A percentile compares a stretch with the other conserved stretches of the same genome.
These are phyloP conservation scores for Griposia aprilina DNA, from an alignment of 2,888 invertebrate genomes.

Conservation along the genomic window DNA sequence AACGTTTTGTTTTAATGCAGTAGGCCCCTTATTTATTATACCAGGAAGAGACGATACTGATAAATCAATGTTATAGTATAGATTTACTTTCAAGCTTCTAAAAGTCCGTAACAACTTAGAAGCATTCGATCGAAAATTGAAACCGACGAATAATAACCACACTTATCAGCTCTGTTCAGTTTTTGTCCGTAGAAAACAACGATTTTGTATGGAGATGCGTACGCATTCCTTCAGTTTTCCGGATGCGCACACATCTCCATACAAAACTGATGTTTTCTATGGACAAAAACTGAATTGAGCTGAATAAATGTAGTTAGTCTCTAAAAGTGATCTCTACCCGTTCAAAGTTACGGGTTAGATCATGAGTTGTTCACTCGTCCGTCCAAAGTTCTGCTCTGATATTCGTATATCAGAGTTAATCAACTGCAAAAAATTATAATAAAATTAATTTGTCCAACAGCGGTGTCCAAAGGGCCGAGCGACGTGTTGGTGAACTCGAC, in stretches of 20 bases:
- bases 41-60: background rate
- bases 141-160: too few relatives aligned
- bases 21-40: too few relatives aligned
- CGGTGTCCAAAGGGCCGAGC: slow-evolving; percentile 83
- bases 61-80: background rate
- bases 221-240: too few relatives aligned
- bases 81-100: background rate
- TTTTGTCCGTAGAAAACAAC: too few relatives aligned
- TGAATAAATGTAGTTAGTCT: too few relatives aligned
- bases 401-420: background rate
- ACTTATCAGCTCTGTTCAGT: too few relatives aligned
- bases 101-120: background rate
- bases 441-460: slow-evolving; percentile 67
- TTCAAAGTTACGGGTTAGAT: background rate
- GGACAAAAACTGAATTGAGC: too few relatives aligned
- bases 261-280: too few relatives aligned
- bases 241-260: too few relatives aligned
- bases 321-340: background rate
- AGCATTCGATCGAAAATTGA: background rate
- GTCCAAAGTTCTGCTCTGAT: background rate
- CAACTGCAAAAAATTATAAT: slow-evolving; percentile 6
- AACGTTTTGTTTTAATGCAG: too few relatives aligned
- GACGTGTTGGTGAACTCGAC: slow-evolving; percentile 86
- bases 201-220: too few relatives aligned
- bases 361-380: background rate